Conservation (phyloP, 2,888 invertebrate species). For the Microctonus brassicae region DNA sequence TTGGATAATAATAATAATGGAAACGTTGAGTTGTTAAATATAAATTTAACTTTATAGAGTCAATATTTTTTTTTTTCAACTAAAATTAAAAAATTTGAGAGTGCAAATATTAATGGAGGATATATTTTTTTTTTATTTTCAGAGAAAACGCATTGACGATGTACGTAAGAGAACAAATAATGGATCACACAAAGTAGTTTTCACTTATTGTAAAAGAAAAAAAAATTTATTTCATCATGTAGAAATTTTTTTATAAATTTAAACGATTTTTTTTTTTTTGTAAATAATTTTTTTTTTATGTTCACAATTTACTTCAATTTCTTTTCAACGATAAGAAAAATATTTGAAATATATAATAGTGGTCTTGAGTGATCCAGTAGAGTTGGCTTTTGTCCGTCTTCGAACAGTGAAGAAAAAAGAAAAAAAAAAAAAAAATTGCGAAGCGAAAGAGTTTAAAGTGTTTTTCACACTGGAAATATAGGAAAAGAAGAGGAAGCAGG, state of each 20-base stretch:
- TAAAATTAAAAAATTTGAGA: constrained; percentile 17
- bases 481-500: constrained; percentile 98
- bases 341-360: constrained; percentile 12
- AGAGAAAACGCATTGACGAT: constrained; percentile 86
- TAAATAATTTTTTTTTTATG: constrained; percentile 1
- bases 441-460: constrained; percentile 44
- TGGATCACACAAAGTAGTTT: background rate
- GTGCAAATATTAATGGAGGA: constrained; percentile 3
- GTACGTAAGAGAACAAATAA: constrained; percentile 73
- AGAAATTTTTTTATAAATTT: background rate
- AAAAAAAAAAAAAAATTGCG: constrained; percentile 27
- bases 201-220: background rate
- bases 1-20: too few species aligned
- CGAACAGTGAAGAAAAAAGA: constrained; percentile 16
- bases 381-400: constrained; percentile 28
- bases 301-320: constrained; percentile 3
- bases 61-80: too few species aligned
- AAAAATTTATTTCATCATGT: background rate
- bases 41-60: too few species aligned
- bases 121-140: constrained; percentile 68
- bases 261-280: background rate
- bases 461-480: constrained; percentile 66
- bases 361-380: constrained; percentile 7
- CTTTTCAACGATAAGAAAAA: constrained; percentile 18
- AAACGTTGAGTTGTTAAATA: too few species aligned